Evolutionary conservation across 2,797 vertebrate species (phyloP).

Genomic region (Aulostomus chinensis): DNA sequence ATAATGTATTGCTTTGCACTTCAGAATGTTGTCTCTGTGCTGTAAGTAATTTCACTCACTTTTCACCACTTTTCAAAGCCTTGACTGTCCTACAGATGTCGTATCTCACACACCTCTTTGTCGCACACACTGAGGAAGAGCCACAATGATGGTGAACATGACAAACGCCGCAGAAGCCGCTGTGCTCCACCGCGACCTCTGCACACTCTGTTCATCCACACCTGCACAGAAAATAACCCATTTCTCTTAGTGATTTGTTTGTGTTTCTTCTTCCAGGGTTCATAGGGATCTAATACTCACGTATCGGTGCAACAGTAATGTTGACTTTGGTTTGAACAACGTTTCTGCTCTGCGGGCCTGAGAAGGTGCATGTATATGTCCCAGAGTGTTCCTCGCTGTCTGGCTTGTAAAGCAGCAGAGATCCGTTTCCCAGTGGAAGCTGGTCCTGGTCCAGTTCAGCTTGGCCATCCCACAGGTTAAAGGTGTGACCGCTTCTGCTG

Average conservation of each 20-base stretch:
- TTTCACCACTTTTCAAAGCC: no score
- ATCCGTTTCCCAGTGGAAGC: slow-evolving; percentile 71
- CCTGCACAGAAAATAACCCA: slow-evolving; percentile 44
- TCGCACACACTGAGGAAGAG: slow-evolving; percentile 67
- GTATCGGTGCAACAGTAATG: slow-evolving; percentile 64
- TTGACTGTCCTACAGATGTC: background rate
- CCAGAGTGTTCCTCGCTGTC: slow-evolving; percentile 70
- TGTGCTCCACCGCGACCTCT: slow-evolving; percentile 78
- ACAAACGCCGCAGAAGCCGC: slow-evolving; percentile 75
- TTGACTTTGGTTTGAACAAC: slow-evolving; percentile 71
- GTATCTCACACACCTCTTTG: slow-evolving; percentile 61
- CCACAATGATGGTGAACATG: slow-evolving; percentile 64
- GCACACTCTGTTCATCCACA: slow-evolving; percentile 50
- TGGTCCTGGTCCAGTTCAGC: slow-evolving; percentile 70
- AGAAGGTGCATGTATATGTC: slow-evolving; percentile 73
- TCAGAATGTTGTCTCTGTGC: no score
- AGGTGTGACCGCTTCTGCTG: slow-evolving; percentile 59
- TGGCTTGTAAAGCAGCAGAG: slow-evolving; percentile 69
- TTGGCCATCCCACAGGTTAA: slow-evolving; percentile 71
- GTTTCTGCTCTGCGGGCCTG: slow-evolving; percentile 69
- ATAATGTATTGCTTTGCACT: no score
- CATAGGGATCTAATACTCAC: slow-evolving; percentile 49
- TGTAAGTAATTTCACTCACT: no score
- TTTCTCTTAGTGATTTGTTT: background rate
- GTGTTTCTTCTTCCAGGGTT: background rate